Conservation (phyloP, 2,888 invertebrate species). For the Blastobasis adustella region DNA sequence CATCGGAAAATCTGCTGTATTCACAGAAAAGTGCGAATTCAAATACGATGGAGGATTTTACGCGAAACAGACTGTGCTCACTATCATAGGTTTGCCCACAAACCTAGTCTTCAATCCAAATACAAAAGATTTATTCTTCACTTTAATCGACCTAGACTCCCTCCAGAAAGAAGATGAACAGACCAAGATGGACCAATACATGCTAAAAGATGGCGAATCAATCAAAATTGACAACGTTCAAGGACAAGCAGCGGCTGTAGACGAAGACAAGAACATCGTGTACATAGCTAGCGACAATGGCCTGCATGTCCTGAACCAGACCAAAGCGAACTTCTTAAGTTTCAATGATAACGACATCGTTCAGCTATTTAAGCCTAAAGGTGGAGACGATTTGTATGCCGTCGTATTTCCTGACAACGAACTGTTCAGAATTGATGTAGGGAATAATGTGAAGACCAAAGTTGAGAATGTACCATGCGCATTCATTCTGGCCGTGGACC, state of each 20-base stretch:
- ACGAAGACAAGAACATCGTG: constrained; percentile 39
- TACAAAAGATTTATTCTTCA: constrained; percentile 50
- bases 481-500: constrained; percentile 55
- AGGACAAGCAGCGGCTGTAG: constrained; percentile 59
- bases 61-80: constrained; percentile 40
- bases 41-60: constrained; percentile 36
- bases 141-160: constrained; percentile 55
- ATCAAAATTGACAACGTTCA: constrained; percentile 50
- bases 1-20: constrained; percentile 32
- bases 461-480: constrained; percentile 54
- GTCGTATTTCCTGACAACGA: constrained; percentile 57
- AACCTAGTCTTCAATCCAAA: constrained; percentile 47
- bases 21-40: constrained; percentile 45
- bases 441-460: constrained; percentile 45
- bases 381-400: constrained; percentile 45
- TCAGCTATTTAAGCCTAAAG: constrained; percentile 45
- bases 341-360: constrained; percentile 62
- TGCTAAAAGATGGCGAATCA: constrained; percentile 42
- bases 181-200: constrained; percentile 64
- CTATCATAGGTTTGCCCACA: constrained; percentile 59
- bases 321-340: constrained; percentile 42
- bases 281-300: constrained; percentile 59
- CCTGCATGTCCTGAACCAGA: constrained; percentile 40
- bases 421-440: constrained; percentile 42
- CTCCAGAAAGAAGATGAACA: constrained; percentile 56